phyloP scores from a whole-genome alignment of 2,888 invertebrate genomes.

The Drosophila demipolita region DNA sequence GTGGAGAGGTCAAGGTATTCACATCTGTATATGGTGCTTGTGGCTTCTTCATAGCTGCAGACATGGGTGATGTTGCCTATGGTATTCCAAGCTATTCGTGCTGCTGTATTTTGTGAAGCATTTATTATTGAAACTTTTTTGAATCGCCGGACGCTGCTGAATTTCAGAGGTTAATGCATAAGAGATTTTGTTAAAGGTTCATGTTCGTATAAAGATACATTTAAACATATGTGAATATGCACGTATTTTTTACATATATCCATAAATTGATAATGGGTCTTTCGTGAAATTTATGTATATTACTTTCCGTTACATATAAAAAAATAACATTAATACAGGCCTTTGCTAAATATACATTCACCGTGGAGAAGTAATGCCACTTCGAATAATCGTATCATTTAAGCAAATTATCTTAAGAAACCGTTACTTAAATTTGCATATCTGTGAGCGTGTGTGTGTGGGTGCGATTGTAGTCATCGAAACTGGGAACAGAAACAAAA shows the following conservation, averaged over 20 bases:
- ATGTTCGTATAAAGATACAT: neutral
- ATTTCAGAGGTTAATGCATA: slow-evolving; percentile 3
- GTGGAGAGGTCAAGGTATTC: slow-evolving; percentile 69
- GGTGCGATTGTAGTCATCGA: slow-evolving; percentile 8
- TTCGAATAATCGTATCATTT: slow-evolving; percentile 1
- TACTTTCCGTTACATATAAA: neutral
- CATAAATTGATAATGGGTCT: neutral
- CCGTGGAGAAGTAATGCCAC: neutral
- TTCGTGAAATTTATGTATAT: neutral
- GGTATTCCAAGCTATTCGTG: slow-evolving; percentile 4
- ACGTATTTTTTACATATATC: neutral
- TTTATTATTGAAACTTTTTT: slow-evolving; percentile 31
- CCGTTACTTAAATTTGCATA: slow-evolving; percentile 18
- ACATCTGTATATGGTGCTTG: slow-evolving; percentile 31
- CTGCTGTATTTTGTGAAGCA: slow-evolving; percentile 28
- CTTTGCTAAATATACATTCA: neutral
- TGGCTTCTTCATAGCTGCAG: slow-evolving; percentile 32
- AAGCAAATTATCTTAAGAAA: slow-evolving; percentile 6
- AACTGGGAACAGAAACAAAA: neutral
- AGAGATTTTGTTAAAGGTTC: neutral
- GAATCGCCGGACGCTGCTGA: slow-evolving; percentile 33
- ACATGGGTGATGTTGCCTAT: slow-evolving; percentile 22
- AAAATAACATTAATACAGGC: neutral
- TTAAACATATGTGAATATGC: neutral
- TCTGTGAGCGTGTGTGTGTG: slow-evolving; percentile 11